Percentiles rank a stretch among this genome's conserved stretches.
Conservation (phyloP, 2,113 vertebrate species). For the Oxygymnocypris stewartii region DNA sequence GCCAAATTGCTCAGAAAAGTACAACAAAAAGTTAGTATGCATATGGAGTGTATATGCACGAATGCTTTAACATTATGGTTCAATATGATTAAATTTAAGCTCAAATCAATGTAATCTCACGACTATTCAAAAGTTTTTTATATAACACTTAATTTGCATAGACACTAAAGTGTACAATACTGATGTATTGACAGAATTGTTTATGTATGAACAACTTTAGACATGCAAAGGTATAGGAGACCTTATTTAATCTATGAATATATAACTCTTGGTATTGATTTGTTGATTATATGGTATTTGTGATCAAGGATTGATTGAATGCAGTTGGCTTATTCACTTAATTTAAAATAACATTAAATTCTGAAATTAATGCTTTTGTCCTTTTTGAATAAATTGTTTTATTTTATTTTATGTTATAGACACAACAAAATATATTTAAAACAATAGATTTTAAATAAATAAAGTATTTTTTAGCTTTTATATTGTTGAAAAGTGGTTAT, state of each 20-base stretch:
- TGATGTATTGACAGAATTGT: too few species aligned
- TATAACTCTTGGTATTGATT: too few species aligned
- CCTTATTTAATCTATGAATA: not conserved
- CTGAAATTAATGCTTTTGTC: not conserved
- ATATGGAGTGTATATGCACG: not conserved
- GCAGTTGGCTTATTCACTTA: not conserved
- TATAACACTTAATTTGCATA: not conserved
- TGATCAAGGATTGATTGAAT: too few species aligned
- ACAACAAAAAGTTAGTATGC: not conserved
- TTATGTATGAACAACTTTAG: not conserved
- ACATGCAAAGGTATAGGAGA: not conserved
- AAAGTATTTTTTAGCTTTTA: too few species aligned
- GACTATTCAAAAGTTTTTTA: not conserved
- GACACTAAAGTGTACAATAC: not conserved
- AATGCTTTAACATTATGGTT: not conserved
- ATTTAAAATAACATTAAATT: not conserved
- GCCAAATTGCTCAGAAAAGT: not conserved
- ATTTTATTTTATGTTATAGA: too few species aligned
- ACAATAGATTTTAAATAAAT: too few species aligned
- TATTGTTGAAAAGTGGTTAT: too few species aligned
- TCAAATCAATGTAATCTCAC: not conserved
- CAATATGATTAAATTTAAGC: not conserved
- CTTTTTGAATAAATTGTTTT: too few species aligned
- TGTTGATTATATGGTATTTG: too few species aligned
- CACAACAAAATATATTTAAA: too few species aligned